phyloP scores from a whole-genome alignment of 2,113 vertebrate genomes.

The Nicator chloris region DNA sequence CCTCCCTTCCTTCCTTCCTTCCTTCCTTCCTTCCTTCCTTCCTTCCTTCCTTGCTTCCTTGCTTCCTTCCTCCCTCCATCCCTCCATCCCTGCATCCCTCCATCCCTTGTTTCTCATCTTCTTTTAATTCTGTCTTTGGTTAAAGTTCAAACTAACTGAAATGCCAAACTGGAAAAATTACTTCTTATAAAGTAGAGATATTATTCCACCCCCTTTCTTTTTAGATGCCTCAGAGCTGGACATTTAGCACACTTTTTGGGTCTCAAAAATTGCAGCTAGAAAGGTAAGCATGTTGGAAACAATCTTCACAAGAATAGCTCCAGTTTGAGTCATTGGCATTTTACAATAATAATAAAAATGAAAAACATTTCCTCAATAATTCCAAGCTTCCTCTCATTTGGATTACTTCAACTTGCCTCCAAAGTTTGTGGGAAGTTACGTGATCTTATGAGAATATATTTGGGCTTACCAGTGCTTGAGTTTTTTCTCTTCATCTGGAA shows the following conservation, averaged over 20 bases:
- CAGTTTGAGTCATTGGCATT: neutral
- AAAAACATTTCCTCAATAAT: conserved; percentile 46
- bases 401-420: neutral
- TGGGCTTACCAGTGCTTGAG: neutral
- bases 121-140: neutral
- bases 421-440: neutral
- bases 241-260: neutral
- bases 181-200: neutral
- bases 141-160: neutral
- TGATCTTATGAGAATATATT: neutral
- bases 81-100: fast-evolving
- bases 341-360: conserved; percentile 37
- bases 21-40: fast-evolving
- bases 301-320: neutral
- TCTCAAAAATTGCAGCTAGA: neutral
- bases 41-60: too few species aligned
- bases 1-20: neutral
- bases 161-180: neutral
- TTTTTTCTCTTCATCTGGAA: neutral
- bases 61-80: fast-evolving
- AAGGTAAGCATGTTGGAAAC: neutral
- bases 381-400: neutral
- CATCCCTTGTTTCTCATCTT: fast-evolving
- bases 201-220: neutral
- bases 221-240: neutral